These are phyloP conservation scores for Manis pentadactyla DNA, from an alignment of 2,797 vertebrate species.

Conservation along the genomic window DNA sequence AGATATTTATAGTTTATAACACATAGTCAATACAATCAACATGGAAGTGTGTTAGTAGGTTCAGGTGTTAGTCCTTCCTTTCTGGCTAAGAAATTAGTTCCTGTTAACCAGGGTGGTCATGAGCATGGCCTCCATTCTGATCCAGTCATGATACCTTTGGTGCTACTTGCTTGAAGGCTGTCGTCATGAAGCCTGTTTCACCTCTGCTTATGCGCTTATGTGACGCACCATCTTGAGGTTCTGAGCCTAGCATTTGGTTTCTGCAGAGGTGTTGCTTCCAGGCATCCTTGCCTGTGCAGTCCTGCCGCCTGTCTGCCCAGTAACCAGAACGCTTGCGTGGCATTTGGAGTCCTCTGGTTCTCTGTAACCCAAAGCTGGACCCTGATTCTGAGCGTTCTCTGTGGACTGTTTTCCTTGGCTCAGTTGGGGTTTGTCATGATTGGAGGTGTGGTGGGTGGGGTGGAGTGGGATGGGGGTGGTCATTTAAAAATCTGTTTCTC, in stretches of 20 bases:
- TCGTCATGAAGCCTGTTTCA: background rate
- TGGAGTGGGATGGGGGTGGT: background rate
- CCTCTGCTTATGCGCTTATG: background rate
- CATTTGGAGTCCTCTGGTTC: background rate
- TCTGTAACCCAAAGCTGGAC: background rate
- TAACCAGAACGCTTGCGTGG: background rate
- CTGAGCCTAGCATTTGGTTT: background rate
- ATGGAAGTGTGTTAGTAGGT: background rate
- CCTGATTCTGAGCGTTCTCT: background rate
- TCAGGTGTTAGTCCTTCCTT: background rate
- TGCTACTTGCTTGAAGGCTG: background rate
- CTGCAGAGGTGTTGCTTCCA: background rate
- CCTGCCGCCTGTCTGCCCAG: background rate
- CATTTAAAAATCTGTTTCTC: background rate
- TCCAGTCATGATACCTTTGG: background rate
- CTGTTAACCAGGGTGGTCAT: background rate
- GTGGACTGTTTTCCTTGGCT: background rate
- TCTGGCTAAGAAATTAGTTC: background rate
- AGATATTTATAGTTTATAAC: background rate
- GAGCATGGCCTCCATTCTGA: background rate
- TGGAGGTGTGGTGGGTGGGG: background rate
- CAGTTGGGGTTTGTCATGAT: background rate
- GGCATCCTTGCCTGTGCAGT: fast-evolving
- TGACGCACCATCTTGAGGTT: background rate
- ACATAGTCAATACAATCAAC: background rate